Evolutionary conservation across 1,140 invertebrate genomes (phyloP), one percentile per base, ranked within the genome.

Genomic region (Venturia canescens): DNA sequence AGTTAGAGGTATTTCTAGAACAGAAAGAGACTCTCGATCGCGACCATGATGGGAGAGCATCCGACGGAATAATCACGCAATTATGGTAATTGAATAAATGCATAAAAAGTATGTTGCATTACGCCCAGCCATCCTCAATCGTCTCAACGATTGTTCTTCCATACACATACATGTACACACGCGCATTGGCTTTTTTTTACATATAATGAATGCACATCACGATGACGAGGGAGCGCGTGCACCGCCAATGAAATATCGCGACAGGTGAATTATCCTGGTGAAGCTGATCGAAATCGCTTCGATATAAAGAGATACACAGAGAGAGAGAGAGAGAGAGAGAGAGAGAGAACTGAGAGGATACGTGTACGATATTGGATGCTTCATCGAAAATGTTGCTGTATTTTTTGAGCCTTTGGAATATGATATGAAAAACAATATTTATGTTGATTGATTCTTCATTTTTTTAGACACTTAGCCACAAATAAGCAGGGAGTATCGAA

Each of bases 31-130:
- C 34, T 60, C 38, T 81, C 67, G 34, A 34, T 78, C n/a, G 60
- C 60, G 23, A 66, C 60, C 50, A 57, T 81, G 31, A 72, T 60
- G 76, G 53, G 70, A 63, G 70, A 50, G 67, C 66, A 81, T 38
- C 71, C 70, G 80, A 71, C 75, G 82, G 82, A 88, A 91, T 88
- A 90, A 91, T 91, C 86, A 84, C 78, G 88, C 88, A 91, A 91
- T 91, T 90, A 92, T 89, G 89, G 87, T 92, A 91, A 92, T 91
- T 91, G 88, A 85, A 89, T 91, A 89, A 91, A 85, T 87, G 86
- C 84, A 85, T 83, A 87, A 87, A 69, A 78, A 82, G 82, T 81
- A 81, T 82, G 81, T 85, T 81, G 77, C 76, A 82, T 70, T 83
- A 82, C 81, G 83, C 69, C 72, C 60, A 50, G 79, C 70, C 79